A percentile compares a stretch with the other conserved stretches of the same genome.
phyloP scores from a whole-genome alignment of 2,797 vertebrate genomes.

The Cyclura pinguis region DNA sequence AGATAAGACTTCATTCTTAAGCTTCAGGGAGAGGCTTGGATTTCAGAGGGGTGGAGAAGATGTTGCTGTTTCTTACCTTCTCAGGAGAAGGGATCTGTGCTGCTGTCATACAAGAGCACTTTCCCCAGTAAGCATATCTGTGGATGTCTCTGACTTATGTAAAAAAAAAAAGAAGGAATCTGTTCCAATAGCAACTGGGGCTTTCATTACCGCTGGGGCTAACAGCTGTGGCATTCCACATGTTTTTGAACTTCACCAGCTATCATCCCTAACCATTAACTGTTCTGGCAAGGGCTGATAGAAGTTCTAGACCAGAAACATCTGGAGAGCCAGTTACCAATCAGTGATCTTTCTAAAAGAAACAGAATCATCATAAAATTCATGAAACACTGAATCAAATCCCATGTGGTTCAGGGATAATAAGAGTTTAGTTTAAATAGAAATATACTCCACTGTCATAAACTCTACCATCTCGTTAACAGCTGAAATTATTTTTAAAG shows the following conservation, averaged over 20 bases:
- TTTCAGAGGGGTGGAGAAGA: neutral
- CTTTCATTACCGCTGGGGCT: neutral
- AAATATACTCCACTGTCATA: neutral
- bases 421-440: neutral
- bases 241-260: too few species aligned
- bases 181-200: neutral
- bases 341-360: too few species aligned
- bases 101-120: neutral
- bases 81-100: neutral
- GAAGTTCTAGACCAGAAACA: too few species aligned
- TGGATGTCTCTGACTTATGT: neutral
- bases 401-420: neutral
- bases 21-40: neutral
- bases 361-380: neutral
- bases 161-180: neutral
- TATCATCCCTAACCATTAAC: too few species aligned
- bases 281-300: too few species aligned
- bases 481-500: neutral
- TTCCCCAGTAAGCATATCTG: neutral
- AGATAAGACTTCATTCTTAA: neutral
- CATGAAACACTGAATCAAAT: accelerated
- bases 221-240: too few species aligned
- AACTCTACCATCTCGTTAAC: neutral
- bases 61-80: neutral
- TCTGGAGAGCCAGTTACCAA: too few species aligned